These are phyloP conservation scores for Pionites leucogaster DNA, from an alignment of 2,113 vertebrate genomes.

Conservation along the genomic window DNA sequence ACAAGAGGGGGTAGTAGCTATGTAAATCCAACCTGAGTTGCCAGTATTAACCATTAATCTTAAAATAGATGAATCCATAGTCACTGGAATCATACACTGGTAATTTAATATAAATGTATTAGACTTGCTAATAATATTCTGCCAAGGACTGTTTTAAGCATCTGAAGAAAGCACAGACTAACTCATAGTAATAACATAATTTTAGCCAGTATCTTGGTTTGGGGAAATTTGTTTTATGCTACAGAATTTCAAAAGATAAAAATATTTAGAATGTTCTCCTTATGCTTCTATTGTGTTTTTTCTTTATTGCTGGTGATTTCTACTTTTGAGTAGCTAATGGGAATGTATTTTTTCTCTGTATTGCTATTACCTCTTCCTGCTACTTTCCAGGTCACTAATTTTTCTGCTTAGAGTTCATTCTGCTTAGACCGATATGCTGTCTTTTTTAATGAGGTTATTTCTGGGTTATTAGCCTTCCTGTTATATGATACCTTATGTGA, in stretches of 20 bases:
- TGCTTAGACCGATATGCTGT: constrained; percentile 95
- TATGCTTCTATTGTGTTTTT: constrained; percentile 63
- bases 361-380: constrained; percentile 91
- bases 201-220: constrained; percentile 24
- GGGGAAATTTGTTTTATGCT: constrained; percentile 4
- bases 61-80: constrained; percentile 9
- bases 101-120: constrained; percentile 12
- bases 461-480: constrained; percentile 99
- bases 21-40: constrained; percentile 11
- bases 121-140: neutral
- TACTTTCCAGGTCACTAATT: constrained; percentile 99
- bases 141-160: neutral
- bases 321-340: constrained; percentile 79
- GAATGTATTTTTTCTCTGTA: constrained; percentile 82
- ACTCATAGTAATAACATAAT: neutral
- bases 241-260: constrained; percentile 57
- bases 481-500: constrained; percentile 95
- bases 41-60: constrained; percentile 34
- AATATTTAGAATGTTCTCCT: constrained; percentile 50
- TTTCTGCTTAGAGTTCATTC: constrained; percentile 98
- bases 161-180: neutral
- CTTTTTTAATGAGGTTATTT: constrained; percentile 99
- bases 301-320: constrained; percentile 69
- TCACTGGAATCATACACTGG: neutral
- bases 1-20: neutral